Percentiles rank a stretch among this genome's conserved stretches.
Conservation (phyloP, 2,113 vertebrate species). For the Podarcis muralis region DNA sequence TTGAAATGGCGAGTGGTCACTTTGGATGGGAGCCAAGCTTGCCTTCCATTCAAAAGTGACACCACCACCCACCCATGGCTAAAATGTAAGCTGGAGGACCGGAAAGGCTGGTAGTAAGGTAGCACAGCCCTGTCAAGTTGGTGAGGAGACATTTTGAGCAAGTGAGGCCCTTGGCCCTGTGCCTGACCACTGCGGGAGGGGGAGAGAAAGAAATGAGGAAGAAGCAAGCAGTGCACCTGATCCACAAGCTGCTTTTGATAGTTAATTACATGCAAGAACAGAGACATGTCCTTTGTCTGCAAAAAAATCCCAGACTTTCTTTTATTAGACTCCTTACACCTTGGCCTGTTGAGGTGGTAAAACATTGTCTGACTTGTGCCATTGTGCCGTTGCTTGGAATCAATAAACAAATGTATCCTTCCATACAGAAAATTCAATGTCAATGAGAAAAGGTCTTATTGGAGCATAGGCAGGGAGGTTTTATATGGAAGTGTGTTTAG, state of each 20-base stretch:
- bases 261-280: not conserved
- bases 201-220: not conserved
- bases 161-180: too few species aligned
- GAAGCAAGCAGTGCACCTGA: not conserved
- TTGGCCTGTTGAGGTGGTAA: not conserved
- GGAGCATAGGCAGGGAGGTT: not conserved
- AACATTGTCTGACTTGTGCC: not conserved
- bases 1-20: too few species aligned
- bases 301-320: not conserved
- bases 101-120: too few species aligned
- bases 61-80: too few species aligned
- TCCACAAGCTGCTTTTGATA: not conserved
- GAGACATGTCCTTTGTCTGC: not conserved
- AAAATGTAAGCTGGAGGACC: too few species aligned
- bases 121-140: too few species aligned
- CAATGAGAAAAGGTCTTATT: not conserved
- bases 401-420: not conserved
- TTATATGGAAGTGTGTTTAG: not conserved
- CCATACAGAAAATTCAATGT: not conserved
- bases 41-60: too few species aligned
- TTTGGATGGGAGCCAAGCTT: too few species aligned
- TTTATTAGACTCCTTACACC: not conserved
- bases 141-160: too few species aligned
- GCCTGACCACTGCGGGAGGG: too few species aligned
- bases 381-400: not conserved